Base-by-base conservation (phyloP, 2,113 vertebrate genomes). In the Gadus chalcogrammus region DNA sequence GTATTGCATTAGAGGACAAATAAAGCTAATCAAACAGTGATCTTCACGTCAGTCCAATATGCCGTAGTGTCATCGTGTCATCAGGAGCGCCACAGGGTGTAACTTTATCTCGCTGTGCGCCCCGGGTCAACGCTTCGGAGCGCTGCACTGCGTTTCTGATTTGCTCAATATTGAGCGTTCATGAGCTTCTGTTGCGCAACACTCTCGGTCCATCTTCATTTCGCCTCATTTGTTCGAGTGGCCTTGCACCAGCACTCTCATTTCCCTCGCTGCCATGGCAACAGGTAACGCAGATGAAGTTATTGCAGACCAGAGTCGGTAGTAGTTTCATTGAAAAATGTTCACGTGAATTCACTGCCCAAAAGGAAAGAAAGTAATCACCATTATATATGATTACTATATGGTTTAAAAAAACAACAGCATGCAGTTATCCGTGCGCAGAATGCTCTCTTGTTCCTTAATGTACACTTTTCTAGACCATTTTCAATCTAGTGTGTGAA, bases 211-310 rank as follows among this genome's bases (percentile, higher is more conserved):
- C 60, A 56, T 76, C 70, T 42, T 65, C 3, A 4, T 48, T 27
- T 67, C 65, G 71, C 80, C 75, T 69, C 62, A 67, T 64, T 31
- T 70, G 59, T 61, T 68, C 35, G 61, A 67, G 75, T 72, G 73
- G n/a, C 68, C 69, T 75, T 60, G 64, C 24, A 69, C 68, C 56
- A 66, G 71, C 70, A 74, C 78, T 28, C 61, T 84, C 62, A 64
- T 78, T 22, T 60, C 61, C 56, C 68, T 61, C 64, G 84, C 53
- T 80, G 48, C 77, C 78, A 83, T 84, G 72, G 84, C 52, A 83
- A 89, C 82, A 71, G 64, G 35, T 70, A 56, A 71, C 9, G 67
- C 67, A 61, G 4, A 18, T 24, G 55, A 77, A 65, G 20, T 68
- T 69, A 67, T 52, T 24, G n/a, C 58, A 64, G 31, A 80, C 78